Conservation (phyloP, 2,888 invertebrate genomes). For the Perdita meconis region DNA sequence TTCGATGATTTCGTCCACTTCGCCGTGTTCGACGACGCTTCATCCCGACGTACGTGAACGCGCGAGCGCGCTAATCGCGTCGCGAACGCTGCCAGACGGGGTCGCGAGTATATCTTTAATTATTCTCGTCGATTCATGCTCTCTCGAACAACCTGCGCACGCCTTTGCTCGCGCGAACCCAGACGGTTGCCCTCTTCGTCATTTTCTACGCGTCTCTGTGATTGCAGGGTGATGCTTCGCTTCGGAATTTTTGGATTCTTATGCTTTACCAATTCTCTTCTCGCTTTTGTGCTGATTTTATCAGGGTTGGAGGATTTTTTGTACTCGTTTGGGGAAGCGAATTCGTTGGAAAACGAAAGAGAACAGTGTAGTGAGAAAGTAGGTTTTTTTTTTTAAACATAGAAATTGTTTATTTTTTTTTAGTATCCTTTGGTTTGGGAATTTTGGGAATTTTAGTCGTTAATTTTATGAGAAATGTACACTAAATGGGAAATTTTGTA, state of each 20-base stretch:
- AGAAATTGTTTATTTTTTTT: too few relatives aligned
- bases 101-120: slow-evolving; percentile 54
- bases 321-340: too few relatives aligned
- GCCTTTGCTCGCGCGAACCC: not conserved
- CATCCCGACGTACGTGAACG: slow-evolving; percentile 54
- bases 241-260: not conserved
- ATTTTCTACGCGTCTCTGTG: slow-evolving; percentile 1
- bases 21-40: slow-evolving; percentile 29
- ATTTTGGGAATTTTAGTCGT: too few relatives aligned
- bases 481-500: too few relatives aligned
- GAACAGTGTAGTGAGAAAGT: too few relatives aligned
- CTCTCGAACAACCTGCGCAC: slow-evolving; percentile 24
- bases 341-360: too few relatives aligned
- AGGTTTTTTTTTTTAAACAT: too few relatives aligned
- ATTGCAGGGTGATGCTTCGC: not conserved
- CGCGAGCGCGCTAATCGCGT: slow-evolving; percentile 57
- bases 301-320: too few relatives aligned
- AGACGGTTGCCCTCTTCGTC: not conserved
- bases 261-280: too few relatives aligned
- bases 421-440: too few relatives aligned
- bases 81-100: slow-evolving; percentile 44
- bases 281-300: too few relatives aligned
- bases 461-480: too few relatives aligned
- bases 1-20: slow-evolving; percentile 33
- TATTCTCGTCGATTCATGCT: slow-evolving; percentile 66